Conservation (phyloP, 2,113 vertebrate species). For the Tamias sibiricus region DNA sequence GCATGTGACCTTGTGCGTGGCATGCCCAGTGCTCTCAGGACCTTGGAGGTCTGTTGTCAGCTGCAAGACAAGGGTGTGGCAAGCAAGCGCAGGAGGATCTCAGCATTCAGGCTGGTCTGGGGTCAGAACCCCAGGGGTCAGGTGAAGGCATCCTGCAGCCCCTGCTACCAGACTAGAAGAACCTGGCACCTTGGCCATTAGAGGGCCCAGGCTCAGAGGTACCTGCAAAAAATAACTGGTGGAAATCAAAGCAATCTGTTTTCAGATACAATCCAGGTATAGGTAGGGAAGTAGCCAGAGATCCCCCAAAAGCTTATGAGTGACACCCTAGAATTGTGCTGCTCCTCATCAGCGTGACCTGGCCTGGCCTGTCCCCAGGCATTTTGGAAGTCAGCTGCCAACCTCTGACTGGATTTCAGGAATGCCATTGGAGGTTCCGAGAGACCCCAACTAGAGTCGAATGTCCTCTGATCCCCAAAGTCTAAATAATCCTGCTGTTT, state of each 20-base stretch:
- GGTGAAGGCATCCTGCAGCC: background rate
- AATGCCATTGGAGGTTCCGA: background rate
- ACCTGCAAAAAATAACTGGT: background rate
- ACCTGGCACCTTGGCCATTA: fast-evolving
- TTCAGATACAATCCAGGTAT: background rate
- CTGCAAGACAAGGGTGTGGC: background rate
- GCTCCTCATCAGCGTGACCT: background rate
- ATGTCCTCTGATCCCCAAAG: background rate
- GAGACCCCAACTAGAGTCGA: background rate
- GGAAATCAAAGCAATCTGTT: background rate
- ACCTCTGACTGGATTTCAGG: background rate
- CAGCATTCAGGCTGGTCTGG: background rate
- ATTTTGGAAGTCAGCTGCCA: background rate
- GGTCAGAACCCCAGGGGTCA: background rate
- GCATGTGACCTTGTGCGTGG: too few species aligned
- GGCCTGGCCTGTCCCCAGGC: background rate
- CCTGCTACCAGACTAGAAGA: background rate
- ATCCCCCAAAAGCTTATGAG: background rate
- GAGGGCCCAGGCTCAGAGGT: background rate
- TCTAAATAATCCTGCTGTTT: background rate
- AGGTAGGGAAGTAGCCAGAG: background rate
- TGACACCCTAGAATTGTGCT: background rate
- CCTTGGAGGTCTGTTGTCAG: background rate
- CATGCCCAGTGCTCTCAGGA: too few species aligned
- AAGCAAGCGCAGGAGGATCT: background rate